Percentiles rank a stretch among this genome's conserved stretches.
Evolutionary conservation across 2,888 invertebrate genomes (phyloP).

Genomic region (Mesorhabditis sp.): DNA sequence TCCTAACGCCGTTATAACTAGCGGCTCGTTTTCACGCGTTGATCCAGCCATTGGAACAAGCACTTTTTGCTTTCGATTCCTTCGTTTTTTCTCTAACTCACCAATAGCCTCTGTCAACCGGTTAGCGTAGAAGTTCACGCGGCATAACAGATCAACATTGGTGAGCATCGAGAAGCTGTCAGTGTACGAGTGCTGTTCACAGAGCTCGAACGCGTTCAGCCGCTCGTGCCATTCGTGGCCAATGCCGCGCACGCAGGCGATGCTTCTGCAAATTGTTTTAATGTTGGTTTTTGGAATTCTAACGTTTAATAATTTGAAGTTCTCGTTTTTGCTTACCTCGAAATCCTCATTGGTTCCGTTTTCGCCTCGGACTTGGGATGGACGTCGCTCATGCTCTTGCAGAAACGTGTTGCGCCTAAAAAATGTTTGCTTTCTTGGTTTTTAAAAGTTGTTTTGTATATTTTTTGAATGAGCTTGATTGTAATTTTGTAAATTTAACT

Average conservation of each 20-base stretch:
- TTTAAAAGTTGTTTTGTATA: too few relatives aligned
- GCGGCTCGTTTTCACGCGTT: background rate
- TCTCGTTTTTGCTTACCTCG: slow-evolving; percentile 9
- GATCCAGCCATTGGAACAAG: slow-evolving; percentile 11
- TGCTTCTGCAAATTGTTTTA: slow-evolving; percentile 19
- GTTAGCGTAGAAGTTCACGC: slow-evolving; percentile 53
- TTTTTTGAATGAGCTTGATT: too few relatives aligned
- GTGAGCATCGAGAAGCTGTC: slow-evolving; percentile 31
- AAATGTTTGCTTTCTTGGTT: too few relatives aligned
- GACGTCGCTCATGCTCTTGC: background rate
- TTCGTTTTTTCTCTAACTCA: slow-evolving; percentile 11
- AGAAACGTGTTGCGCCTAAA: background rate
- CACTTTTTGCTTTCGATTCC: slow-evolving; percentile 19
- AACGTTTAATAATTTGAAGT: slow-evolving; percentile 15
- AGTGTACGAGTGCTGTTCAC: slow-evolving; percentile 41
- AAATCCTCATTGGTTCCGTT: slow-evolving; percentile 16
- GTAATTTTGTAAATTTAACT: too few relatives aligned
- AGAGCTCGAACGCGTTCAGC: slow-evolving; percentile 33
- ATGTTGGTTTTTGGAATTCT: slow-evolving; percentile 28
- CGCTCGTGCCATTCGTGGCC: slow-evolving; percentile 13
- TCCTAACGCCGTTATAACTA: too few relatives aligned
- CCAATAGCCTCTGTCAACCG: slow-evolving; percentile 53
- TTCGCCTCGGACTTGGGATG: slow-evolving; percentile 1
- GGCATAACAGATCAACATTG: slow-evolving; percentile 49
- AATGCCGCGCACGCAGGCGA: slow-evolving; percentile 11